Evolutionary conservation across 2,797 vertebrate genomes (phyloP), one percentile per base, ranked within the genome.

Genomic region (Lophius americanus): DNA sequence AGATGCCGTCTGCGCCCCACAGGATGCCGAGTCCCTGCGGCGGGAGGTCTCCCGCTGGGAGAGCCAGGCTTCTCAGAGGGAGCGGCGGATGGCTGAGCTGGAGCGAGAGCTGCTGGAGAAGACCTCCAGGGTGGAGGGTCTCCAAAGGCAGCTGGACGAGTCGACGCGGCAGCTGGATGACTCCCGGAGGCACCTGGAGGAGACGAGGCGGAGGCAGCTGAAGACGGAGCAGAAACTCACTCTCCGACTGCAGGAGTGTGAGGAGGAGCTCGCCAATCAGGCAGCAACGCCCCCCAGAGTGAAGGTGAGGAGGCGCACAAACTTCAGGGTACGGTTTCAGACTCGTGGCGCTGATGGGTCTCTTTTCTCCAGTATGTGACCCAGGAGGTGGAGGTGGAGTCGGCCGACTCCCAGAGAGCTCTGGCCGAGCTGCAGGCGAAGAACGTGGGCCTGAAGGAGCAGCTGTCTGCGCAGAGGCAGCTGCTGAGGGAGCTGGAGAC

Each of bases 401-500:
- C 95, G 0, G 61, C 93, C 4, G 95, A 95, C 84, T 87, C 89
- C 2, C 95, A 92, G 83, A 92, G 92, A 70, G 93, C 94, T 33
- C 87, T 97, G 66, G 88, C 84, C 0, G 96, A 97, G 80, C 88
- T 93, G 57, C 95, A 97, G 91, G 75, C 82, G 70, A 94, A 90
- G 80, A 97, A 94, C 84, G 89, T 88, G 54, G 90, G 92, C 76
- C 92, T 98, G 70, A 95, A 96, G 91, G 96, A 98, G 85, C 96
- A 98, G 88, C 94, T 98, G 67, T 89, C 83, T 0, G 92, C 95
- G 76, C 97, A 98, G 91, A 90, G 93, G 55, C 94, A 95, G 79
- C 94, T 95, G 79, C 89, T 98, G 58, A 84, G 94, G 47, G 96
- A 98, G 85, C 94, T 97, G 74, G 95, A 98, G 76, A 94, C 94